Base-by-base conservation (phyloP, 1,140 invertebrate species). In the Andrena cerasifolii region DNA sequence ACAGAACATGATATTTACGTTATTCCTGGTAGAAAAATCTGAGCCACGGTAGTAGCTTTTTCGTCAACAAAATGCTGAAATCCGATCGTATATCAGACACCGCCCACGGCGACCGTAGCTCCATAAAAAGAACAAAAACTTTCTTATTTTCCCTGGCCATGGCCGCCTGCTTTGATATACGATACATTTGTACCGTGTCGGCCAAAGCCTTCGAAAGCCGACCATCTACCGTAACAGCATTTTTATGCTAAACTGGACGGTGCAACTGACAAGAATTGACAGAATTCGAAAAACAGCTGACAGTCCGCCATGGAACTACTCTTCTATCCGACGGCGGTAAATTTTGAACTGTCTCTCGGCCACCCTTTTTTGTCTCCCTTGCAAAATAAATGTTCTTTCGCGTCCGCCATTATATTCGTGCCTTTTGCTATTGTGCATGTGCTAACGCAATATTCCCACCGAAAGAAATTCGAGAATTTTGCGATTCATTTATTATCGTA, bases 111-210 rank as follows among this genome's bases (percentile, higher is more conserved):
- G 84, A 87, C 82, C 81, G 62, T 79, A 43, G 81, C 79, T 78
- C 62, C 67, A 68, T 83, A 85, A 86, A 85, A 79, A 85, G 66
- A 84, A 82, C 76, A 85, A 86, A 87, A 86, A 75, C 80, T 83
- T 85, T 85, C 83, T 88, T 86, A 87, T 86, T 88, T 87, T 82
- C 71, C 70, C 70, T 43, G 80, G 66, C 67, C 73, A 70, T 75
- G 77, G 71, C 81, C 75, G 81, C 86, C 84, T 75, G 86, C 88
- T 88, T 89, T 89, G 88, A 89, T 89, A 89, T 89, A 88, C 82
- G 88, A 89, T 89, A 89, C 88, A 82, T 89, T 88, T 89, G 84
- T 86, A 82, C 79, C 83, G 81, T 79, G 84, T 85, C 78, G 79
- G 81, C 73, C 65, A 78, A 80, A 76, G 81, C 75, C 80, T 86